Conservation (phyloP, 2,888 invertebrate genomes). For the Agelastica alni region DNA sequence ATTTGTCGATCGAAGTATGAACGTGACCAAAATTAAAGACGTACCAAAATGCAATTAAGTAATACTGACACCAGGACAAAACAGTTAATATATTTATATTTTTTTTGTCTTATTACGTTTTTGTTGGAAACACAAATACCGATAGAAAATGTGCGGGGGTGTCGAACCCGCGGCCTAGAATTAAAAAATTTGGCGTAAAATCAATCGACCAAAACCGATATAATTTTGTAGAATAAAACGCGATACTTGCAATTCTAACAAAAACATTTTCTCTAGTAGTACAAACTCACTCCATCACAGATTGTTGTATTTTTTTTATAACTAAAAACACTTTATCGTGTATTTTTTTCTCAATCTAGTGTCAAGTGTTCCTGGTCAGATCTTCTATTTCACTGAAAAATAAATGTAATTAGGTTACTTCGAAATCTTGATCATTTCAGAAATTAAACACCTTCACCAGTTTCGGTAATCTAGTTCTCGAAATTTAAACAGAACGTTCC, state of each 20-base stretch:
- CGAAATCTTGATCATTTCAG: neutral
- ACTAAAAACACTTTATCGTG: constrained; percentile 11
- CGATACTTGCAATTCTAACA: constrained; percentile 14
- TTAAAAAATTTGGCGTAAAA: constrained; percentile 1
- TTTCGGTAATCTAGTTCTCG: neutral
- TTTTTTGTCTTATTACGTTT: constrained; percentile 4
- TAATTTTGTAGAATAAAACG: constrained; percentile 9
- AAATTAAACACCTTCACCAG: neutral
- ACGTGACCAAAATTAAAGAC: constrained; percentile 8
- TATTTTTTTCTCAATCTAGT: constrained; percentile 17
- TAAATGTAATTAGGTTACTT: neutral
- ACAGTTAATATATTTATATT: neutral
- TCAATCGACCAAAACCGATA: neutral
- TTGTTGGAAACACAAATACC: constrained; percentile 13
- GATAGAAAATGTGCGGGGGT: neutral
- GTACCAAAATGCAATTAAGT: neutral
- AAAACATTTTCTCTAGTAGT: constrained; percentile 13
- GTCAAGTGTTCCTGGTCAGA: constrained; percentile 22
- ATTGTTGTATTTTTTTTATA: constrained; percentile 16
- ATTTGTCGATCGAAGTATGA: neutral
- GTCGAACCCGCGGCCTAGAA: neutral
- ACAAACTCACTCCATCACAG: constrained; percentile 27
- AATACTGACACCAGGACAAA: constrained; percentile 19
- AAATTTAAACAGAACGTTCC: no score
- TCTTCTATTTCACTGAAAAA: constrained; percentile 28